Evolutionary conservation across 2,888 invertebrate species (phyloP), one percentile per base, ranked within the genome.

Genomic region (Drosophila anceps): DNA sequence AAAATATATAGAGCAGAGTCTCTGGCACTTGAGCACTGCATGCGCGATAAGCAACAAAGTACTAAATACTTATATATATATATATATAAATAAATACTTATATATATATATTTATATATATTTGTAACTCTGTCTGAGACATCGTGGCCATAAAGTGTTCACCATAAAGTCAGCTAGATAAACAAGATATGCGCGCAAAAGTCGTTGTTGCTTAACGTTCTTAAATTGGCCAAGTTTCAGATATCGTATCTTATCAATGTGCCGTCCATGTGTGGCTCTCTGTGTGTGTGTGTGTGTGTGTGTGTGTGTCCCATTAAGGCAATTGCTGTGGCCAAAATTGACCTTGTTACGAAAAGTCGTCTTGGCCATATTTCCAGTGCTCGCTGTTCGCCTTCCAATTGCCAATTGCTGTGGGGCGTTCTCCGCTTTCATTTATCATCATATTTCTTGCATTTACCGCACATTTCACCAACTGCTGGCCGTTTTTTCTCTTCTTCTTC

Each of bases 381-480:
- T 18, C 15, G 51, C 24, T 39, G 24, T 18, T 35, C 39, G 53
- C 69, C 62, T 55, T 46, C 31, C 60, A 60, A 69, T 69, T 69
- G 69, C 20, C 51, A 44, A 41, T 46, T 46, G 43, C 20, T 70
- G 57, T 57, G 51, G 58, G 20, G 29, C 51, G 55, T 57, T 62
- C 50, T 54, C 66, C 37, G 83, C 83, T 70, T 81, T 73, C 84
- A 84, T 87, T 84, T 84, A 84, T 87, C 87, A 81, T 86, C 78
- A 86, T 82, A 76, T 70, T 84, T 87, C 75, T 81, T 82, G 79
- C 77, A 83, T 83, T 83, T 79, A 69, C 77, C 77, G 77, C 79
- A 82, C 82, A 84, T 84, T 84, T 84, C 74, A 82, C 84, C 82
- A 81, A 73, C 76, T 71, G 68, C 46, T 71, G 65, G 53, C 43